These are phyloP conservation scores for Himalopsyche japonica DNA, from an alignment of 2,888 invertebrate species.

Conservation along the genomic window DNA sequence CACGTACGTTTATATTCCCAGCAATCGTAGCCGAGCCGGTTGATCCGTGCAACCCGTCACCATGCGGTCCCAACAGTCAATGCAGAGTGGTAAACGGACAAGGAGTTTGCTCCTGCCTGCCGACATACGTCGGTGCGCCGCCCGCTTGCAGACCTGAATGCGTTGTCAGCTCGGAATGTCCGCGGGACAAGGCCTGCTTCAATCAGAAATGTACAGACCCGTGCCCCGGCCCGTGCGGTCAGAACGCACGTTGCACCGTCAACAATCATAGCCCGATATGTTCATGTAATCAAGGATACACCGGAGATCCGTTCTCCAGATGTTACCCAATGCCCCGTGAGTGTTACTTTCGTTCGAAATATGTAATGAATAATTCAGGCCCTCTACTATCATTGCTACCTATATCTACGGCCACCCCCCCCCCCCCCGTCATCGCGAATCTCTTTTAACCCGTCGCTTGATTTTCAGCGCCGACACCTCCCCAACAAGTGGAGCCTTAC, in stretches of 20 bases:
- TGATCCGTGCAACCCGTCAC: slow-evolving; percentile 74
- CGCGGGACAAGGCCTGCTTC: slow-evolving; percentile 67
- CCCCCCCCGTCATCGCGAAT: not conserved
- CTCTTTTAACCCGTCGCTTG: slow-evolving; percentile 44
- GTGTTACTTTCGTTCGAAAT: slow-evolving; percentile 36
- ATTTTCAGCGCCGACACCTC: slow-evolving; percentile 54
- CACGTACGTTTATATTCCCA: slow-evolving; percentile 64
- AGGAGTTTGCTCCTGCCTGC: slow-evolving; percentile 71
- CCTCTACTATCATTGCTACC: too few relatives aligned
- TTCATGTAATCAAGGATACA: slow-evolving; percentile 63
- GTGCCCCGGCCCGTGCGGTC: slow-evolving; percentile 73
- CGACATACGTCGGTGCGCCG: slow-evolving; percentile 68
- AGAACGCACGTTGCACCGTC: slow-evolving; percentile 72
- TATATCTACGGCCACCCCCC: not conserved
- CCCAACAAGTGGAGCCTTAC: slow-evolving; percentile 56
- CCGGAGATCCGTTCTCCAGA: slow-evolving; percentile 69
- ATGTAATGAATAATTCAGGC: too few relatives aligned
- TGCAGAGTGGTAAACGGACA: slow-evolving; percentile 74
- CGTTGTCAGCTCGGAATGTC: slow-evolving; percentile 72
- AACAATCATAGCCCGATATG: slow-evolving; percentile 75
- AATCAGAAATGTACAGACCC: slow-evolving; percentile 73
- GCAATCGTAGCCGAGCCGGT: slow-evolving; percentile 69
- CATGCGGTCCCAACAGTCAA: slow-evolving; percentile 82
- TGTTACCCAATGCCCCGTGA: slow-evolving; percentile 69
- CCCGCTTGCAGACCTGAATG: slow-evolving; percentile 78